Conservation (phyloP, 2,888 invertebrate genomes). For the Pollenia labialis region DNA sequence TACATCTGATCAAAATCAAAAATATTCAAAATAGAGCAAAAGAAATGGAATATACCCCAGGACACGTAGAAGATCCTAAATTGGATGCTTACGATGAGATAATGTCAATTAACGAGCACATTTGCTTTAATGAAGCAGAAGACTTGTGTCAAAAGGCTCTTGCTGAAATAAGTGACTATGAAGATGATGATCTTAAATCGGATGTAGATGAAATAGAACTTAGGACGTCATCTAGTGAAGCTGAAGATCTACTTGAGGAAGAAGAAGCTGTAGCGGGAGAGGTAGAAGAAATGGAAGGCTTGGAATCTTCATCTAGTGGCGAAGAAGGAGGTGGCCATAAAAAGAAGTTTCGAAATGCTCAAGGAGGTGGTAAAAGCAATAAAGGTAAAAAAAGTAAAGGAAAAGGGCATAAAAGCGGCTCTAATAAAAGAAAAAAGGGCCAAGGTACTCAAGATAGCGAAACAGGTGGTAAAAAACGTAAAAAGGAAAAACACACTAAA, state of each 20-base stretch:
- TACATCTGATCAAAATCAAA: constrained; percentile 77
- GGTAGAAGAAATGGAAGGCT: constrained; percentile 65
- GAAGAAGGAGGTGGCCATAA: constrained; percentile 64
- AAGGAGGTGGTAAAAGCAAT: constrained; percentile 7
- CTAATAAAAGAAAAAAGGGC: background rate
- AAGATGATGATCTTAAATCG: constrained; percentile 77
- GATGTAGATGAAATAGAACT: constrained; percentile 69
- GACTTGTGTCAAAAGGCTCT: constrained; percentile 78
- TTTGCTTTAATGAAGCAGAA: constrained; percentile 79
- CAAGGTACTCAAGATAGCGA: constrained; percentile 20
- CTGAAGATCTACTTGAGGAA: constrained; percentile 72
- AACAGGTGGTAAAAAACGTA: constrained; percentile 23
- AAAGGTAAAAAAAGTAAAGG: background rate
- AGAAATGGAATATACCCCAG: constrained; percentile 54
- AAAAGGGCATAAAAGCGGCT: constrained; percentile 3
- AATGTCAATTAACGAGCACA: constrained; percentile 79
- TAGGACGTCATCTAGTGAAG: constrained; percentile 69
- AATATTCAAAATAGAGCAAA: constrained; percentile 59
- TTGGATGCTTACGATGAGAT: constrained; percentile 72
- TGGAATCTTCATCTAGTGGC: constrained; percentile 74
- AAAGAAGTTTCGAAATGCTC: background rate
- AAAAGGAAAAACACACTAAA: constrained; percentile 36
- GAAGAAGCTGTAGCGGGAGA: constrained; percentile 65
- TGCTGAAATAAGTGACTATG: constrained; percentile 79
- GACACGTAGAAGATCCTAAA: constrained; percentile 36